phyloP scores from a whole-genome alignment of 1,140 invertebrate species.

The Archivesica marissinica region DNA sequence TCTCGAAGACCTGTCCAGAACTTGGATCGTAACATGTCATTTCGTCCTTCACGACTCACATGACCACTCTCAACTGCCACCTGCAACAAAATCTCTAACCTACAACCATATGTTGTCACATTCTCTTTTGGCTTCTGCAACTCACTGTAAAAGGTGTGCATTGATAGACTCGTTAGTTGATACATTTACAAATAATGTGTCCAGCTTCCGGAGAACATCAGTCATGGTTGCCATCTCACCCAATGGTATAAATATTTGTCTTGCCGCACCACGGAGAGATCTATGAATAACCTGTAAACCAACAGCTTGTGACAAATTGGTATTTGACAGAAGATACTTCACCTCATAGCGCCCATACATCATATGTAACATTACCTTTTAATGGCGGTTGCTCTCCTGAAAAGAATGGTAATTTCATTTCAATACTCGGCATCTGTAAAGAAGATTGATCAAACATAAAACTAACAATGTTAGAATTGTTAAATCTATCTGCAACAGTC shows the following conservation, averaged over 20 bases:
- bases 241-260: background rate
- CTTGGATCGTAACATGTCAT: conserved; percentile 25
- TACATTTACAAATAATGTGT: conserved; percentile 1
- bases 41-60: background rate
- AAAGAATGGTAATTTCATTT: background rate
- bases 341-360: background rate
- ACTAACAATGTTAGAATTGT: no score
- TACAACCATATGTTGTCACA: conserved; percentile 2
- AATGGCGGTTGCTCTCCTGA: background rate
- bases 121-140: background rate
- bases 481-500: no score
- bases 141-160: conserved; percentile 13
- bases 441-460: no score
- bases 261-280: background rate
- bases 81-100: background rate
- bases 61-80: background rate
- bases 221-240: conserved; percentile 1
- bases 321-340: background rate
- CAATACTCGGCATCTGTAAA: background rate
- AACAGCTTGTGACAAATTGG: background rate
- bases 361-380: background rate
- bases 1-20: conserved; percentile 7
- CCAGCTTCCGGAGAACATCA: background rate
- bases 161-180: background rate
- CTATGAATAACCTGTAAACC: background rate